Conservation (phyloP, 2,888 invertebrate species). For the Pelosia muscerda region DNA sequence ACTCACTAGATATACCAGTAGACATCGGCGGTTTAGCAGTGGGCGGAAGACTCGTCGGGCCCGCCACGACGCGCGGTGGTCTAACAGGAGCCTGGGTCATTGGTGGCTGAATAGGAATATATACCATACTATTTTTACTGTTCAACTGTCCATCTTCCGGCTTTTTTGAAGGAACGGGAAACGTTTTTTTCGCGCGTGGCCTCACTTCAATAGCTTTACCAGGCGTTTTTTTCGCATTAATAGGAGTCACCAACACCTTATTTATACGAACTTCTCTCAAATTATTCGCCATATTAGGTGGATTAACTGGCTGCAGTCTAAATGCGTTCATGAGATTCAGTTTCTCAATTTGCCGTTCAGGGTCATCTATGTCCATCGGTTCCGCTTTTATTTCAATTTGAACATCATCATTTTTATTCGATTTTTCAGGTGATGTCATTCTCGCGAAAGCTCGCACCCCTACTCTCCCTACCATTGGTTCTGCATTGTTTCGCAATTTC, state of each 20-base stretch:
- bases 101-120: constrained; percentile 83
- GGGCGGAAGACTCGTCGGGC: constrained; percentile 41
- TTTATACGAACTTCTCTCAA: constrained; percentile 76
- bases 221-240: constrained; percentile 48
- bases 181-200: constrained; percentile 75
- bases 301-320: constrained; percentile 71
- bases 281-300: constrained; percentile 43
- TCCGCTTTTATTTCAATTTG: constrained; percentile 79
- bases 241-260: constrained; percentile 67
- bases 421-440: constrained; percentile 68
- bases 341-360: constrained; percentile 72
- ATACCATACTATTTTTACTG: constrained; percentile 82
- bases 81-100: constrained; percentile 70
- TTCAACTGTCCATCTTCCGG: constrained; percentile 74
- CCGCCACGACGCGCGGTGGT: constrained; percentile 45
- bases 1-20: constrained; percentile 20
- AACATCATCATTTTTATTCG: constrained; percentile 53
- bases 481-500: constrained; percentile 59
- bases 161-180: constrained; percentile 73
- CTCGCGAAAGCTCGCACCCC: constrained; percentile 81
- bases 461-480: constrained; percentile 70
- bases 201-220: constrained; percentile 60
- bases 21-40: constrained; percentile 12
- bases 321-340: constrained; percentile 78
- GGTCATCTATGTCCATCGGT: constrained; percentile 77